Conservation (phyloP, 2,888 invertebrate species). For the Melitaea athalia region DNA sequence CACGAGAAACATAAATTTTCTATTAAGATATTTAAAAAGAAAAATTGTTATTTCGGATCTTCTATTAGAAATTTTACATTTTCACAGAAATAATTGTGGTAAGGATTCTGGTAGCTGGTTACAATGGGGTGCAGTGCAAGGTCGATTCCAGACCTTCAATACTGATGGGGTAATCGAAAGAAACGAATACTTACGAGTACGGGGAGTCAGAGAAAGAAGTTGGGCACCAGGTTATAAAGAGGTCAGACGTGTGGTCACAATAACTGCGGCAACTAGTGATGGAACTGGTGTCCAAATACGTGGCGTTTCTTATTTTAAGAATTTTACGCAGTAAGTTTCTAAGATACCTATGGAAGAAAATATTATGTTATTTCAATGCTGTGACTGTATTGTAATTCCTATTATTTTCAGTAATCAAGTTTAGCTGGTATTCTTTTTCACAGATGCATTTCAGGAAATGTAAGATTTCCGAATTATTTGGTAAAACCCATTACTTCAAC, state of each 20-base stretch:
- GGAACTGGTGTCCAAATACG: slow-evolving; percentile 83
- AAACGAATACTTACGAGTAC: slow-evolving; percentile 71
- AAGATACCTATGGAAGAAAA: neutral
- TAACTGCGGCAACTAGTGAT: slow-evolving; percentile 72
- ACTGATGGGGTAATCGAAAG: slow-evolving; percentile 56
- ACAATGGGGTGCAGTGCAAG: slow-evolving; percentile 85
- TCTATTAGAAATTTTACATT: neutral
- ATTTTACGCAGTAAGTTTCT: slow-evolving; percentile 81
- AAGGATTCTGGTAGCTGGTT: slow-evolving; percentile 74
- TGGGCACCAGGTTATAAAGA: slow-evolving; percentile 62
- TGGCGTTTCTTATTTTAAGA: slow-evolving; percentile 73
- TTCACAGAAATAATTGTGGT: slow-evolving; percentile 61
- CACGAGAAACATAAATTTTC: too few species aligned
- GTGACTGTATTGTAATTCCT: too few species aligned
- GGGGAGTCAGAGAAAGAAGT: slow-evolving; percentile 75
- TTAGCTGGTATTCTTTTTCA: slow-evolving; percentile 26
- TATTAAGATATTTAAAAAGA: too few species aligned
- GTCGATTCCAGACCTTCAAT: slow-evolving; percentile 77
- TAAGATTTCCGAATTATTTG: slow-evolving; percentile 70
- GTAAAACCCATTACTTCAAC: slow-evolving; percentile 66
- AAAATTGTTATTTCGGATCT: too few species aligned
- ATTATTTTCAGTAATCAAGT: neutral
- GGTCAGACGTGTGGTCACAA: slow-evolving; percentile 55
- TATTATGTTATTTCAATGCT: too few species aligned
- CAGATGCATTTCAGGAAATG: slow-evolving; percentile 81